These are phyloP conservation scores for Epizoanthus fatuus DNA, from an alignment of 92 coral and sea anemone species.

Conservation along the genomic window DNA sequence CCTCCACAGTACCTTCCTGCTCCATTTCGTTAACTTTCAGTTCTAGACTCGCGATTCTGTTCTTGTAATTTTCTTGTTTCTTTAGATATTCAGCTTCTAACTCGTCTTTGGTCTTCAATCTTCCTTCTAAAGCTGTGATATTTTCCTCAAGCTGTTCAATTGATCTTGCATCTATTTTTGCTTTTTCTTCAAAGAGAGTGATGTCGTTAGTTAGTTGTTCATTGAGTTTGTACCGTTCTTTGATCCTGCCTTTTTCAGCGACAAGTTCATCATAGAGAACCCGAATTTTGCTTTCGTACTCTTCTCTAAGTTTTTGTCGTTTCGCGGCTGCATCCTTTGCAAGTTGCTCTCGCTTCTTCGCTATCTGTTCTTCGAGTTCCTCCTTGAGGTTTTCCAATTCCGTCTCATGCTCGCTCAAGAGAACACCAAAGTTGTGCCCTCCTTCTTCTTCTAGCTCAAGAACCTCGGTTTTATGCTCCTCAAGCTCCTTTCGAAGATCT, in stretches of 20 bases:
- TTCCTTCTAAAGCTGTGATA: conserved; percentile 59
- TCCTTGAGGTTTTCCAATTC: conserved; percentile 84
- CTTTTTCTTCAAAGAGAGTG: conserved; percentile 69
- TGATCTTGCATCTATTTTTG: conserved; percentile 60
- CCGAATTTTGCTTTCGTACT: conserved; percentile 86
- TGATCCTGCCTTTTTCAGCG: conserved; percentile 76
- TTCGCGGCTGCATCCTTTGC: conserved; percentile 88
- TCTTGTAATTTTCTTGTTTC: conserved; percentile 58
- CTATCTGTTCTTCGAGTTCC: conserved; percentile 93
- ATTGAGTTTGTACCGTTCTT: conserved; percentile 72
- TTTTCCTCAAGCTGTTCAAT: conserved; percentile 75
- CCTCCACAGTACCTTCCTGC: conserved; percentile 26
- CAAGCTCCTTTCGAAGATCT: conserved; percentile 55
- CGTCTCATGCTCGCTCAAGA: conserved; percentile 89
- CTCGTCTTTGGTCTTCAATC: conserved; percentile 46
- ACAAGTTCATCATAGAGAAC: conserved; percentile 89
- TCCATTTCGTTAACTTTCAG: conserved; percentile 25
- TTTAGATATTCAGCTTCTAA: not conserved
- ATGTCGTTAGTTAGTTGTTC: conserved; percentile 74
- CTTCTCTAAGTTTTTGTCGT: conserved; percentile 87
- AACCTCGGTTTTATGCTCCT: conserved; percentile 65
- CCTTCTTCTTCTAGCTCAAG: conserved; percentile 89
- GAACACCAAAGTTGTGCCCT: conserved; percentile 84
- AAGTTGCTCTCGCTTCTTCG: conserved; percentile 87
- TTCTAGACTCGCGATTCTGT: conserved; percentile 23